Percentiles rank a stretch among this genome's conserved stretches.
Evolutionary conservation across 2,113 vertebrate genomes (phyloP).

Genomic region (Myxocyprinus asiaticus): DNA sequence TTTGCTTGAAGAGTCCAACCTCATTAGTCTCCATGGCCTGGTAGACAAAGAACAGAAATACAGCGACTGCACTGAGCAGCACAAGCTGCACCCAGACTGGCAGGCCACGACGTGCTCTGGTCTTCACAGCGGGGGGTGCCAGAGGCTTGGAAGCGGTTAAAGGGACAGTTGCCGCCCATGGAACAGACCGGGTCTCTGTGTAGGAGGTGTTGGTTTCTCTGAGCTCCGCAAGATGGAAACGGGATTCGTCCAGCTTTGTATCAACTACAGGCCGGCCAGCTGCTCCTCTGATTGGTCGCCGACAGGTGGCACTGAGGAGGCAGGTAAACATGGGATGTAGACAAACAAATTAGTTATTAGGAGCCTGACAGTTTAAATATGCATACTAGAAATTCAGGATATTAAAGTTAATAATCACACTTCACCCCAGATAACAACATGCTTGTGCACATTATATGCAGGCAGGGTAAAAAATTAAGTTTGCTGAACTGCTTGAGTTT

Average conservation of each 20-base stretch:
- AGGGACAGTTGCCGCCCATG: slow-evolving; percentile 43
- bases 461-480: no score
- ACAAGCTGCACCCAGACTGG: slow-evolving; percentile 89
- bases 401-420: no score
- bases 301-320: slow-evolving; percentile 84
- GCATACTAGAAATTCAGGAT: no score
- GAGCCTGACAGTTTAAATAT: no score
- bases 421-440: not conserved
- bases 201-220: slow-evolving; percentile 60
- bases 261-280: slow-evolving; percentile 82
- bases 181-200: slow-evolving; percentile 57
- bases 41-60: slow-evolving; percentile 88
- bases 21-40: slow-evolving; percentile 94
- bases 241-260: slow-evolving; percentile 76
- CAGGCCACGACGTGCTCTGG: slow-evolving; percentile 60
- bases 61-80: slow-evolving; percentile 75
- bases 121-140: slow-evolving; percentile 49
- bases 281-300: slow-evolving; percentile 90
- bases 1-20: slow-evolving; percentile 75
- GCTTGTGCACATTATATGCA: no score
- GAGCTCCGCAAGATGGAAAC: slow-evolving; percentile 54
- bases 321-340: no score
- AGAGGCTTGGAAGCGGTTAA: slow-evolving; percentile 29
- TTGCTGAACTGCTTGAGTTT: no score
- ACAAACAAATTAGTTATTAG: no score